phyloP scores from a whole-genome alignment of 2,888 invertebrate species.

The Himalopsyche kuldschensis region DNA sequence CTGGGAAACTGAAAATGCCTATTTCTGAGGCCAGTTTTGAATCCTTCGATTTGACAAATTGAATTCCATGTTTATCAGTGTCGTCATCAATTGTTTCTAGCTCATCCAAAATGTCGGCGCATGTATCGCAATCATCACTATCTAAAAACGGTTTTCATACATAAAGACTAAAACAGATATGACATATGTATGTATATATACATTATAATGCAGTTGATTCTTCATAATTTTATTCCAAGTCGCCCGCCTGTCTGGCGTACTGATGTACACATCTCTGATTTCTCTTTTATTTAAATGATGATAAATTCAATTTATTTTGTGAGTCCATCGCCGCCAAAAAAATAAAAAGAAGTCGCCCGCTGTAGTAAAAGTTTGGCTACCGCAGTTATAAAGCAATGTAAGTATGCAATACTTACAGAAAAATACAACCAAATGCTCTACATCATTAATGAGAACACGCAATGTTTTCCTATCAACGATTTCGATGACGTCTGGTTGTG shows the following conservation, averaged over 20 bases:
- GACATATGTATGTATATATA: no score
- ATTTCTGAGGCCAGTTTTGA: conserved; percentile 86
- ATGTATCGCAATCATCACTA: conserved; percentile 83
- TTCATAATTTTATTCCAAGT: no score
- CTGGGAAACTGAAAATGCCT: conserved; percentile 90
- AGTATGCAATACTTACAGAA: conserved; percentile 70
- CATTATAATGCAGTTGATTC: no score
- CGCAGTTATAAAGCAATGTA: no score
- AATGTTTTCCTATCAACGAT: conserved; percentile 88
- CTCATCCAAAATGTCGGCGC: conserved; percentile 82
- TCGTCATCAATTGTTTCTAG: conserved; percentile 91
- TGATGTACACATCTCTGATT: no score
- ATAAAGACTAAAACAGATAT: background rate
- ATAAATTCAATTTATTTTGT: no score
- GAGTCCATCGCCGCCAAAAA: no score
- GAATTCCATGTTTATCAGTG: conserved; percentile 88
- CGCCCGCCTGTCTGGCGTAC: no score
- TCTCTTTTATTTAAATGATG: no score
- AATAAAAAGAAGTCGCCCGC: no score
- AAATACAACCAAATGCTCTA: conserved; percentile 89
- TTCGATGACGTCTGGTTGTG: conserved; percentile 87
- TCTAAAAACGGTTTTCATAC: conserved; percentile 55
- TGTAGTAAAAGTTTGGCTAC: no score
- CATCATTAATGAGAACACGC: conserved; percentile 84
- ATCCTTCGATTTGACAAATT: conserved; percentile 92